Conservation (phyloP, 2,113 vertebrate species). For the Spilogale gracilis region DNA sequence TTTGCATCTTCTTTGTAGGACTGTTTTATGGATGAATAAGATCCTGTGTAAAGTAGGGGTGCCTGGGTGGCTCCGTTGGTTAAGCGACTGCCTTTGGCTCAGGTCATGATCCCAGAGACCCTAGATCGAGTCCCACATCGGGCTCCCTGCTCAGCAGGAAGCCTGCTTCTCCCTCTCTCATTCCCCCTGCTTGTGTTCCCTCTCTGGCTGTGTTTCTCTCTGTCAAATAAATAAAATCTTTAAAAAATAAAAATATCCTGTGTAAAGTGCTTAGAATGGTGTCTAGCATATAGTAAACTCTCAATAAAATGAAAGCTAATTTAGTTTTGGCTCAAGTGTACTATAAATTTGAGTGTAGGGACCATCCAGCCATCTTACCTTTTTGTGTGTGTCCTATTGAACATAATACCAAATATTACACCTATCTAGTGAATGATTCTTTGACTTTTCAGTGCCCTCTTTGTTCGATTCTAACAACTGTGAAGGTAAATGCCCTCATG, state of each 20-base stretch:
- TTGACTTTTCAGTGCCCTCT: neutral
- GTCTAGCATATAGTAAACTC: neutral
- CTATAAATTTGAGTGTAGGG: neutral
- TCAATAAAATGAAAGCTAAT: slow-evolving; percentile 22
- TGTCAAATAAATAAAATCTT: too few species aligned
- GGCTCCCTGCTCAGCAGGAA: too few species aligned
- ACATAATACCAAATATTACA: neutral
- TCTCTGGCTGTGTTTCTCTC: too few species aligned
- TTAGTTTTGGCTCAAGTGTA: neutral
- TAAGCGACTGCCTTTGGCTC: too few species aligned
- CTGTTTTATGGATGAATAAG: neutral
- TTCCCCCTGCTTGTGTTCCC: too few species aligned
- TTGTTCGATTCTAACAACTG: neutral
- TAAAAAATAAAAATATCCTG: neutral
- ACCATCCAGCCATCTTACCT: neutral
- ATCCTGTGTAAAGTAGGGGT: neutral
- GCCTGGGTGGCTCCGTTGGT: too few species aligned
- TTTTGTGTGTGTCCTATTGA: neutral
- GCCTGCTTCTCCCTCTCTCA: too few species aligned
- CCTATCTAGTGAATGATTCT: neutral
- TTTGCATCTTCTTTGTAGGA: neutral
- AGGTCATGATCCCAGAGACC: too few species aligned
- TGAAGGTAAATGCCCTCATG: neutral
- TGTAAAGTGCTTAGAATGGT: neutral
- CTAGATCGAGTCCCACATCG: too few species aligned